Conservation (phyloP, 2,113 vertebrate genomes). For the Mirza zaza region DNA sequence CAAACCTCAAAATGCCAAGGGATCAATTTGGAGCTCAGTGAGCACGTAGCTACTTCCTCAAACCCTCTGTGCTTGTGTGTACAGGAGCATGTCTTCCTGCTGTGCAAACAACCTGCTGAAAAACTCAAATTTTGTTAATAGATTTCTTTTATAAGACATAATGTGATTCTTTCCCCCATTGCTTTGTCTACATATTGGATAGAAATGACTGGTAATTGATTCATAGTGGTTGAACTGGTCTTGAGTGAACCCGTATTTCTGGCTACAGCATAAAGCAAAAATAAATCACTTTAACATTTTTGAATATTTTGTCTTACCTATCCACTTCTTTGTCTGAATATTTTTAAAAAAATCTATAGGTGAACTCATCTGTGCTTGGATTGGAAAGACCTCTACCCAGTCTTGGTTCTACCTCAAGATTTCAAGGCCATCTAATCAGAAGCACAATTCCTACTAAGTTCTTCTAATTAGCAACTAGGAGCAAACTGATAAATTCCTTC, state of each 20-base stretch:
- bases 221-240: background rate
- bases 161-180: background rate
- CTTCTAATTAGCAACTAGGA: background rate
- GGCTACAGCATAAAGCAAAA: background rate
- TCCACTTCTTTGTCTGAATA: background rate
- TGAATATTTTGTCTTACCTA: background rate
- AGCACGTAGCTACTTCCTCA: background rate
- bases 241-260: background rate
- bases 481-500: background rate
- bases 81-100: background rate
- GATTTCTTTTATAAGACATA: background rate
- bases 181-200: background rate
- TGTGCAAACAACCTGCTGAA: background rate
- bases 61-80: background rate
- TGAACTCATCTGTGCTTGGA: background rate
- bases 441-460: background rate
- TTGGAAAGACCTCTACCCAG: background rate
- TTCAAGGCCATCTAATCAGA: background rate
- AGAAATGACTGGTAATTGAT: background rate
- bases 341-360: background rate
- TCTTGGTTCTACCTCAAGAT: background rate
- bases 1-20: conserved; percentile 16
- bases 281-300: background rate
- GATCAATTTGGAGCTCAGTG: background rate
- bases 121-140: background rate